phyloP scores from a whole-genome alignment of 2,797 vertebrate genomes.

The Tragelaphus oryx region DNA sequence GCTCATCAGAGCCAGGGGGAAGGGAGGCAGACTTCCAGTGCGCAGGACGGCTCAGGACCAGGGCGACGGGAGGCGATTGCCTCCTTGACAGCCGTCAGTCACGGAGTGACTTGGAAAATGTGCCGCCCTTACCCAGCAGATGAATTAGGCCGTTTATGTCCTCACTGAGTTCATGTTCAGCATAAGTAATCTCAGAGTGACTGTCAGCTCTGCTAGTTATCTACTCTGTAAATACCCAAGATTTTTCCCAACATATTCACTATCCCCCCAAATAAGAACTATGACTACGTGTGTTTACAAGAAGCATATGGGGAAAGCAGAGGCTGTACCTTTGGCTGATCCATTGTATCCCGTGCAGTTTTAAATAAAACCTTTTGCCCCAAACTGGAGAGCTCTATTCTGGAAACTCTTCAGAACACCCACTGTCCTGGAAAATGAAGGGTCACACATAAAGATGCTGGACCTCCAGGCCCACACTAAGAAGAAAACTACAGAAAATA shows the following conservation, averaged over 20 bases:
- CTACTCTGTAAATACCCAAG: background rate
- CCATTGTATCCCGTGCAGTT: background rate
- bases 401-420: background rate
- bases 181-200: background rate
- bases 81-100: background rate
- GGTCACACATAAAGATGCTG: background rate
- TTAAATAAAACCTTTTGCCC: background rate
- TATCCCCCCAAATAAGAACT: background rate
- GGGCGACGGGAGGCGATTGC: fast-evolving
- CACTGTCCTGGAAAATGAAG: background rate
- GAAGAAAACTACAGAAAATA: background rate
- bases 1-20: background rate
- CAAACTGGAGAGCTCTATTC: background rate
- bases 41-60: background rate
- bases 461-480: background rate
- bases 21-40: background rate
- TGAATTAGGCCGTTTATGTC: background rate
- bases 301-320: background rate
- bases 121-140: background rate
- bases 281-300: background rate
- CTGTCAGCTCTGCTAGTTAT: background rate
- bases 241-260: background rate
- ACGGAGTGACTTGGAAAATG: background rate
- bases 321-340: background rate
- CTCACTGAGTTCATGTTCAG: background rate